A percentile compares a stretch with the other conserved stretches of the same genome.
Conservation (phyloP, 2,113 vertebrate species). For the Grantiella picta region DNA sequence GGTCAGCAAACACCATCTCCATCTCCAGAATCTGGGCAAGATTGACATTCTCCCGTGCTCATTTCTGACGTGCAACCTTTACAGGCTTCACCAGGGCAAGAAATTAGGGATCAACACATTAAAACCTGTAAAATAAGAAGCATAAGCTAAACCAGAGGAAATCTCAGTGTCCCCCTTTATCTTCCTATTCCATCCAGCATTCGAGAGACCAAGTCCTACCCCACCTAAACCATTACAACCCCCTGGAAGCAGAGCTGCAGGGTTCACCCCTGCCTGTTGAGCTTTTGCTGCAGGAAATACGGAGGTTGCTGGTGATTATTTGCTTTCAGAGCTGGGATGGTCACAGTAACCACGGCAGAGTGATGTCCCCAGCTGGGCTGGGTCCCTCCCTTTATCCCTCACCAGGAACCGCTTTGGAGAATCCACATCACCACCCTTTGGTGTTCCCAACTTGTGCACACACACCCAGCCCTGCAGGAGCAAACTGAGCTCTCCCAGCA, state of each 20-base stretch:
- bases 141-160: neutral
- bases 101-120: neutral
- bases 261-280: neutral
- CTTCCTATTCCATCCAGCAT: neutral
- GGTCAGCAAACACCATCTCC: slow-evolving; percentile 29
- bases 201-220: neutral
- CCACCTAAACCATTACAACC: neutral
- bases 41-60: neutral
- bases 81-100: neutral
- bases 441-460: neutral
- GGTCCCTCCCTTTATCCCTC: neutral
- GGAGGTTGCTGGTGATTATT: neutral
- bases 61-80: neutral
- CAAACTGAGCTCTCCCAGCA: neutral
- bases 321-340: neutral
- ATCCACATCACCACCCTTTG: fast-evolving
- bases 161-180: neutral
- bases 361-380: neutral
- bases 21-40: neutral
- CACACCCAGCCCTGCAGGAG: neutral
- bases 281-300: neutral
- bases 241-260: neutral
- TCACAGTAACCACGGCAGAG: neutral
- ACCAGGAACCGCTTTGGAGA: neutral
- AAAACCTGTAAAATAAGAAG: neutral